Base-by-base conservation (phyloP, 2,888 invertebrate genomes). In the Caenorhabditis japonica region DNA sequence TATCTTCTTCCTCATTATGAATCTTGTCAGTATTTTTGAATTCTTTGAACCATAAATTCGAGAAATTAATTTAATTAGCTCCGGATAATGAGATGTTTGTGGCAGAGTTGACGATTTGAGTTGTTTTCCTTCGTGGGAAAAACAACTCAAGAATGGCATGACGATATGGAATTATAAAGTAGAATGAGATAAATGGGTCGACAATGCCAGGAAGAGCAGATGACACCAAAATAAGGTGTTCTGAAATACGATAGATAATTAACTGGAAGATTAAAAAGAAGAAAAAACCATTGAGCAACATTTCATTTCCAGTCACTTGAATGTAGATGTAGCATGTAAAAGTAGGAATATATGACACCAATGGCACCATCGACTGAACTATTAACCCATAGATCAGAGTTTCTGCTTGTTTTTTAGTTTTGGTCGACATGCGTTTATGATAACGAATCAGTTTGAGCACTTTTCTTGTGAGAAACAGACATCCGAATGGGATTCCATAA, bases 1-100 rank as follows among this genome's bases (percentile, higher is more conserved):
- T 97, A 97, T 89, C 93, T 97, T 92, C 92, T 97, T 81, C 97
- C 97, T 0, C 96, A 96, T 5, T 97, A 97, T 87, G 95, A 97
- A 88, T 96, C 96, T 0, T 94, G 88, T 75, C 62, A 51, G 39
- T 69, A 62, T 19, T 13, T 59, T 36, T 69, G 61, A 74, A 12
- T 41, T 15, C 21, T 19, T n/a, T 17, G 30, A 34, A 10, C n/a
- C 33, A n/a, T n/a, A n/a, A n/a, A n/a, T 55, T 13, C 3, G 39
- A 55, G 39, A 49, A 39, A n/a, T 34, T n/a, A 33, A 17, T 36
- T 15, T 44, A 47, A 30, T 62, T 62, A 7, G 30, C 21, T 4
- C 56, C 56, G 36, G 66, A 66, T 17, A 23, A 55, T 30, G 66
- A 66, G 30, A 44, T 61, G 13, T 36, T 51, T 25, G 43, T 51